These are phyloP conservation scores for Heliocidaris tuberculata DNA, from an alignment of 35 echinoderm and acorn worm species.

Conservation along the genomic window DNA sequence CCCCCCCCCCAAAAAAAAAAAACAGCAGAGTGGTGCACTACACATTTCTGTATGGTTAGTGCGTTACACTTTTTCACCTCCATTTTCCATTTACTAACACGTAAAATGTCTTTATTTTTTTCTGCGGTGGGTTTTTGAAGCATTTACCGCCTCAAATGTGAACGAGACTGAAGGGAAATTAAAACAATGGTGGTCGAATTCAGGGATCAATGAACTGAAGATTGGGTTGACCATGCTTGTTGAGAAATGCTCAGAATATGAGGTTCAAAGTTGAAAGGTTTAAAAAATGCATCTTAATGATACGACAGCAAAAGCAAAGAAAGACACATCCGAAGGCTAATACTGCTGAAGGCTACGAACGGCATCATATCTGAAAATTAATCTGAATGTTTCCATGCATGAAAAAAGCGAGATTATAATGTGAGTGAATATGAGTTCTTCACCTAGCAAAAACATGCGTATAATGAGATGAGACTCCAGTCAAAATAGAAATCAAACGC, in stretches of 20 bases:
- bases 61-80: not conserved
- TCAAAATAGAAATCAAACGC: not conserved
- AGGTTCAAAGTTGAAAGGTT: not conserved
- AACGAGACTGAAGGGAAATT: not conserved
- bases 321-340: not conserved
- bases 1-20: not conserved
- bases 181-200: not conserved
- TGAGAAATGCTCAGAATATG: not conserved
- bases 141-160: not conserved
- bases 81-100: not conserved
- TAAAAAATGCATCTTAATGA: not conserved
- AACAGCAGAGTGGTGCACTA: not conserved
- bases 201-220: not conserved
- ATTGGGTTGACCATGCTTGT: not conserved
- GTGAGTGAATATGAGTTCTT: not conserved
- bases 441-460: not conserved
- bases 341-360: not conserved
- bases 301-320: not conserved
- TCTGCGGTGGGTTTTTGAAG: not conserved
- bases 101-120: not conserved
- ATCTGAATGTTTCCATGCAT: not conserved
- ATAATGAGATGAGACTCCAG: not conserved
- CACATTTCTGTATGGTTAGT: not conserved
- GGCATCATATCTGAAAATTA: not conserved
- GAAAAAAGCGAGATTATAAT: not conserved